These are phyloP conservation scores for Neostethus bicornis DNA, from an alignment of 2,797 vertebrate genomes.

Conservation along the genomic window DNA sequence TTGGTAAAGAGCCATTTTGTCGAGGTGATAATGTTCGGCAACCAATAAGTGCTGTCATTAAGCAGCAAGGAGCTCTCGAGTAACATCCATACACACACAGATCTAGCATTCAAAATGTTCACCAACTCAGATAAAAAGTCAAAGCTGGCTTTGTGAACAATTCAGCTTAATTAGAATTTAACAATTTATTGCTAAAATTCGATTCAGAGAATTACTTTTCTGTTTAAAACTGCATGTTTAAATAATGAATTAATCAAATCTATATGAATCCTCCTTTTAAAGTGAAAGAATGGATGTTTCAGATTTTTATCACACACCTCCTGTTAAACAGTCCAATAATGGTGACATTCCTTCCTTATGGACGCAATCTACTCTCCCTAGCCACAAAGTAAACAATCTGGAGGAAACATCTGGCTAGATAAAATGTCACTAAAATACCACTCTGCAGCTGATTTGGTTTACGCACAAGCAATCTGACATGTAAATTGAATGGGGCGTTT, in stretches of 20 bases:
- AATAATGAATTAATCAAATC: no score
- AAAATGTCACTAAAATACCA: neutral
- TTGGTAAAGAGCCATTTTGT: conserved; percentile 57
- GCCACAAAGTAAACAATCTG: no score
- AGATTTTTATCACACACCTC: no score
- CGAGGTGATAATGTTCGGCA: conserved; percentile 53
- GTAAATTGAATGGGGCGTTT: conserved; percentile 6
- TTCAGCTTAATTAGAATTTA: conserved; percentile 30
- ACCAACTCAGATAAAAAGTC: conserved; percentile 7
- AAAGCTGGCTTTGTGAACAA: conserved; percentile 27
- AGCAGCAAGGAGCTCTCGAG: conserved; percentile 36
- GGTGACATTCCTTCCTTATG: no score
- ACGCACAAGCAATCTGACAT: conserved; percentile 4
- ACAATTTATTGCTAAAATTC: conserved; percentile 32
- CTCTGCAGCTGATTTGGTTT: neutral
- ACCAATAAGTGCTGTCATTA: conserved; percentile 57
- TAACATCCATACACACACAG: conserved; percentile 55
- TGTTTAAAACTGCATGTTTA: conserved; percentile 9
- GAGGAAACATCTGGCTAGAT: neutral
- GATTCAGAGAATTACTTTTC: conserved; percentile 13
- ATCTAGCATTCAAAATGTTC: conserved; percentile 46
- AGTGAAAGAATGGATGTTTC: no score
- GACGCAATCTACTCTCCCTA: no score
- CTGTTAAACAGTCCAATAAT: no score
- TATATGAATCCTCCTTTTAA: no score